Evolutionary conservation across 2,888 invertebrate genomes (phyloP), one percentile per base, ranked within the genome.

Genomic region (Tetragnatha montana): DNA sequence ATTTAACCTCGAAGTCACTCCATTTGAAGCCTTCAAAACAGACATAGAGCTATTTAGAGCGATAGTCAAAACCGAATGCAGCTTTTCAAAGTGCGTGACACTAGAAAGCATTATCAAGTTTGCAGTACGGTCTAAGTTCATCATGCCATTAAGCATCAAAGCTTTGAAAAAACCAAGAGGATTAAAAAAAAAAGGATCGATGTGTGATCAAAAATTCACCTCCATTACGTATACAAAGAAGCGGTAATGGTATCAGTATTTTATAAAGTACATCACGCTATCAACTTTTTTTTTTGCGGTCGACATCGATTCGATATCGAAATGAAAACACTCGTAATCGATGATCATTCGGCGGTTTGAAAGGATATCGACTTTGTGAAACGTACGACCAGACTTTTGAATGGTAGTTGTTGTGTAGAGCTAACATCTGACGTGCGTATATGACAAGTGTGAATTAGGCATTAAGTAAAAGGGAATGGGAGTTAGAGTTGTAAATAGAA

Each of bases 171-270:
- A 69, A 35, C 51, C 21, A 22, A 22, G 60, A 14, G 73, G 69
- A 35, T 74, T 8, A 74, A 73, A 82, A 73, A 74, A 73, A 82
- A 73, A 79, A 81, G 73, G 80, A 83, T 83, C 78, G 82, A 83
- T 83, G 14, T 19, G 19, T 10, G 50, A 80, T 88, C 74, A 74
- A 84, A 88, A 79, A 84, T 88, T 79, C 88, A 80, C 83, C 68
- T 80, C 69, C 73, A 75, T 74, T 75, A 74, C 14, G 10, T 6
- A 51, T 74, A 71, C 74, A 81, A 81, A 84, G 85, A 85, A 49
- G 79, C 69, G 21, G 70, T 70, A 50, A 69, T 51, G 49, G 49
- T 81, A 81, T 71, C 71, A 81, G 73, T 51, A 60, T 81, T 71
- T 81, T 81, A 76, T 76, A 47, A 35, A n/a, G 19, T 47, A 69